phyloP scores from a whole-genome alignment of 2,797 vertebrate genomes.

The Oreochromis grahami region DNA sequence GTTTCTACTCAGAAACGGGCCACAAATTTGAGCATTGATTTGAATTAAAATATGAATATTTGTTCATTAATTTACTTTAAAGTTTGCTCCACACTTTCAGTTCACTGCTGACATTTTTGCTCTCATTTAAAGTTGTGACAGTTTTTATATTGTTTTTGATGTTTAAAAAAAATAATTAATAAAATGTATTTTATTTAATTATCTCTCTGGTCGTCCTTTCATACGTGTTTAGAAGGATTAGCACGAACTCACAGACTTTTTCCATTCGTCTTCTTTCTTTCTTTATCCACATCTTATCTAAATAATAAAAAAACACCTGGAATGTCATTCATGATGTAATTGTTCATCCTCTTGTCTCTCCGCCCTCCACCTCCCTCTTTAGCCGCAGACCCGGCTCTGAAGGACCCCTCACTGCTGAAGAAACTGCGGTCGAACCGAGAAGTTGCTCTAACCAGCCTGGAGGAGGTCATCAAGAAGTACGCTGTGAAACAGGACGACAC shows the following conservation, averaged over 20 bases:
- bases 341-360: rapidly evolving
- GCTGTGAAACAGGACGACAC: constrained; percentile 79
- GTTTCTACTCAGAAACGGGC: background rate
- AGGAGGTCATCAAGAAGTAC: constrained; percentile 83
- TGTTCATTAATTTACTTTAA: background rate
- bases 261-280: rapidly evolving
- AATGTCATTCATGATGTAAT: background rate
- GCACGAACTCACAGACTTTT: background rate
- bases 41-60: background rate
- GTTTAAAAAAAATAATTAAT: background rate
- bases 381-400: constrained; percentile 83
- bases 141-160: background rate
- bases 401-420: constrained; percentile 62
- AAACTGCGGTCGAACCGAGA: constrained; percentile 81
- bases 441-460: constrained; percentile 73
- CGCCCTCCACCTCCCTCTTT: background rate
- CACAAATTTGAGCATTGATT: background rate
- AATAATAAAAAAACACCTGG: background rate
- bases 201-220: rapidly evolving
- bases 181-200: background rate
- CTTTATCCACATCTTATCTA: background rate
- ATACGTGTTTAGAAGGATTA: rapidly evolving
- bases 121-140: rapidly evolving
- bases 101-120: rapidly evolving
- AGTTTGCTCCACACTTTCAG: rapidly evolving